phyloP scores from a whole-genome alignment of 1,140 invertebrate genomes.

The Tetramorium simillimum region DNA sequence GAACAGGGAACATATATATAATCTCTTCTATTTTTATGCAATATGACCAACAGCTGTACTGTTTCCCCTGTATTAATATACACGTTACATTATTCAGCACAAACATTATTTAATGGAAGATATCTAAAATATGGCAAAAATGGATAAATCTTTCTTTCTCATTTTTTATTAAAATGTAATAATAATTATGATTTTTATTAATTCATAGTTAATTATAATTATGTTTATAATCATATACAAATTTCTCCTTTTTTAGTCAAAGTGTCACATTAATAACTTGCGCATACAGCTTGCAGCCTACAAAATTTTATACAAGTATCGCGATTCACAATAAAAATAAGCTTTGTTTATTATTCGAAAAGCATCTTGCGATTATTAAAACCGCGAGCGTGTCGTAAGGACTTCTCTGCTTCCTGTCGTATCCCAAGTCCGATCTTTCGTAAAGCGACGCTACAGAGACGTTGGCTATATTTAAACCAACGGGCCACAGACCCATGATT shows the following conservation, averaged over 20 bases:
- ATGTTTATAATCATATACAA: not conserved
- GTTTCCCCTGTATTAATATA: not conserved
- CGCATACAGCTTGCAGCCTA: too few species aligned
- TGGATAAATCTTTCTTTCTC: not conserved
- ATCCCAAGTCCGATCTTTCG: conserved; percentile 24
- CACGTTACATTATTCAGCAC: not conserved
- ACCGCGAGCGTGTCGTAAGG: not conserved
- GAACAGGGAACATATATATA: not conserved
- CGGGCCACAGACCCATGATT: conserved; percentile 61
- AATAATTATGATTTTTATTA: conserved; percentile 15
- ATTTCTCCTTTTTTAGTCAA: not conserved
- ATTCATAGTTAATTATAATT: not conserved
- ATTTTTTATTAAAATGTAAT: not conserved
- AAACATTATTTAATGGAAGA: not conserved
- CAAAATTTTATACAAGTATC: not conserved
- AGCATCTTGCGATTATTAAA: not conserved
- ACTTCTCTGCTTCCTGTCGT: conserved; percentile 26
- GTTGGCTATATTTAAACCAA: conserved; percentile 71
- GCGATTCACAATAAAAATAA: not conserved
- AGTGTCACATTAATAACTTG: not conserved
- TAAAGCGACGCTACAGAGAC: conserved; percentile 41
- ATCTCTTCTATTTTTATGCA: not conserved
- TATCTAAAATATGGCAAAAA: not conserved
- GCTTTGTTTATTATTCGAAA: not conserved
- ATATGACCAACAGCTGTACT: not conserved